Percentiles rank a stretch among this genome's conserved stretches.
These are phyloP conservation scores for Calameuta idolon DNA, from an alignment of 2,888 invertebrate genomes.

Conservation along the genomic window DNA sequence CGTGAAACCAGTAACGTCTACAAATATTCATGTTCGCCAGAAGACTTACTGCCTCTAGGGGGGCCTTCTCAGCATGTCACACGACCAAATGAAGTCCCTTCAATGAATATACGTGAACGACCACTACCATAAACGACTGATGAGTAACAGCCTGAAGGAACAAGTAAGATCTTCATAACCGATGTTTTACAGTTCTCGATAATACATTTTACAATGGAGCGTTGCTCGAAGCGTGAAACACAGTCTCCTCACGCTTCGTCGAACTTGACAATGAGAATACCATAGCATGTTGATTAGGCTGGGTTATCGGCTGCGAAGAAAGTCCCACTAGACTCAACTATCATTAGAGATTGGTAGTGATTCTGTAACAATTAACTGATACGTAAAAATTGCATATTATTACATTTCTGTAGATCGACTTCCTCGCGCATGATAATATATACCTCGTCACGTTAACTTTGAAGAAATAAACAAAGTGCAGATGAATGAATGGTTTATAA, in stretches of 20 bases:
- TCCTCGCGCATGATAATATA: neutral
- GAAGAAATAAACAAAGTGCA: neutral
- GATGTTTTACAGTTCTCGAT: neutral
- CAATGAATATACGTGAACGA: neutral
- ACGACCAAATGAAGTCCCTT: neutral
- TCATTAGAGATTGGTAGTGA: neutral
- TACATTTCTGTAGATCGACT: neutral
- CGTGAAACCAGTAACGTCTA: neutral
- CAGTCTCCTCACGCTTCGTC: conserved; percentile 41
- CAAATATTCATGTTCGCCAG: neutral
- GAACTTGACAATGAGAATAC: conserved; percentile 26
- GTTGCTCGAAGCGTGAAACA: conserved; percentile 5
- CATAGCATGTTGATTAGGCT: conserved; percentile 44
- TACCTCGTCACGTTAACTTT: neutral
- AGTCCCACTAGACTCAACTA: neutral
- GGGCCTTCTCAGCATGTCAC: neutral
- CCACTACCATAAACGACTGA: neutral
- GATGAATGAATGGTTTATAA: neutral
- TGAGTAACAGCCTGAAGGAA: neutral
- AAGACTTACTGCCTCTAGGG: neutral
- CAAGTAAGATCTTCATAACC: neutral
- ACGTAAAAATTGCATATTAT: neutral
- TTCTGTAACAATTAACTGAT: neutral
- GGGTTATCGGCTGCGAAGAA: neutral
- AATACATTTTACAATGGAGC: neutral